Percentiles rank a stretch among this genome's conserved stretches.
These are phyloP conservation scores for Ctenoplectra terminalis DNA, from an alignment of 1,140 invertebrate genomes.

Conservation along the genomic window DNA sequence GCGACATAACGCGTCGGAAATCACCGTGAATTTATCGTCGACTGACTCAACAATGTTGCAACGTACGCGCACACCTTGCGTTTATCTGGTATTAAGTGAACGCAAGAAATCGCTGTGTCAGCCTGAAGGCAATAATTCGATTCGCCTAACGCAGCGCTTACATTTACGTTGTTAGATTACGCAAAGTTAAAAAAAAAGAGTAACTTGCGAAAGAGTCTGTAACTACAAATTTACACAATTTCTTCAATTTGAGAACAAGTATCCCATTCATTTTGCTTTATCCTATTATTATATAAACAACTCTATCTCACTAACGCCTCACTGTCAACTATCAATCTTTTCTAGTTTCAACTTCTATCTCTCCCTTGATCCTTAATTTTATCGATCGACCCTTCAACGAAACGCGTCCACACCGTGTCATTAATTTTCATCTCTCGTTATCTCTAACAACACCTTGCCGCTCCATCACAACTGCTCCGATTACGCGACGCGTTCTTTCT, in stretches of 20 bases:
- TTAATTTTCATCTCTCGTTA: not conserved
- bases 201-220: not conserved
- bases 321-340: too few relatives aligned
- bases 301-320: too few relatives aligned
- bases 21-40: slow-evolving; percentile 43
- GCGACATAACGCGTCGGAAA: slow-evolving; percentile 44
- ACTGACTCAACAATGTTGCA: slow-evolving; percentile 47
- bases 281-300: not conserved
- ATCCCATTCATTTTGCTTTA: not conserved
- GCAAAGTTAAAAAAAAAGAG: too few relatives aligned
- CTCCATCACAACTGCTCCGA: too few relatives aligned
- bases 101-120: slow-evolving; percentile 26
- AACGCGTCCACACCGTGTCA: too few relatives aligned
- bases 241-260: not conserved
- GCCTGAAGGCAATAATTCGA: not conserved
- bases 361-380: too few relatives aligned
- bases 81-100: slow-evolving; percentile 22
- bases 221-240: not conserved
- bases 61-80: slow-evolving; percentile 3
- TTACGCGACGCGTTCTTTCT: not conserved
- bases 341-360: too few relatives aligned
- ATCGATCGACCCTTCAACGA: too few relatives aligned
- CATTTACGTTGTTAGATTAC: not conserved
- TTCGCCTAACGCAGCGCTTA: not conserved
- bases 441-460: too few relatives aligned